These are phyloP conservation scores for Limonius californicus DNA, from an alignment of 1,140 invertebrate genomes.

Conservation along the genomic window DNA sequence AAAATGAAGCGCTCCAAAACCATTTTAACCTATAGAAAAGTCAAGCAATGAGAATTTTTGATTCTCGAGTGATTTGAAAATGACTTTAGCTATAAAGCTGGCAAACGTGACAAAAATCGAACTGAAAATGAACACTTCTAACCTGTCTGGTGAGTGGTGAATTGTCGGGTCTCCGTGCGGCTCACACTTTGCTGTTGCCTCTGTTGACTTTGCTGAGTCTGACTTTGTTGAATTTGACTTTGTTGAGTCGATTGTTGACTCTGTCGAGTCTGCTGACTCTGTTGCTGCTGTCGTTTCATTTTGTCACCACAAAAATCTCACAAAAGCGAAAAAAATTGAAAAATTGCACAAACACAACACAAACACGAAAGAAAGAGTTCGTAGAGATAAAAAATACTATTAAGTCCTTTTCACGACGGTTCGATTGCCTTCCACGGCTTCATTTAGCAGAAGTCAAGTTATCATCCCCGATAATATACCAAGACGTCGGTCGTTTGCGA, in stretches of 20 bases:
- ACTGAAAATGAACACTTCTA: constrained; percentile 43
- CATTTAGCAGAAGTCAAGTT: constrained; percentile 74
- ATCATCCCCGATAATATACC: constrained; percentile 74
- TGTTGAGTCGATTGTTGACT: constrained; percentile 50
- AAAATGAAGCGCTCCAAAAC: no score
- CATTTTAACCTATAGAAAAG: no score
- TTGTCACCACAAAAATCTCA: constrained; percentile 39
- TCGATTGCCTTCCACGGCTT: constrained; percentile 57
- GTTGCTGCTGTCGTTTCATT: constrained; percentile 48
- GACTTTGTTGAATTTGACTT: constrained; percentile 52
- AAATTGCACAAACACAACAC: constrained; percentile 35
- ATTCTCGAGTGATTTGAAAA: no score
- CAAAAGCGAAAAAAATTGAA: constrained; percentile 33
- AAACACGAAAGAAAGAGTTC: constrained; percentile 29
- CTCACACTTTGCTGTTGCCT: constrained; percentile 63
- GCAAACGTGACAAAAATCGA: not conserved
- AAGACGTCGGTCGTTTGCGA: constrained; percentile 86
- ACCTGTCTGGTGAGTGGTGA: constrained; percentile 77
- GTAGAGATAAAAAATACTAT: constrained; percentile 14
- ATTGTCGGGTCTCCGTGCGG: constrained; percentile 69
- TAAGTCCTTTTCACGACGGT: constrained; percentile 10
- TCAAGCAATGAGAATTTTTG: no score
- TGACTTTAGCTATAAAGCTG: not conserved
- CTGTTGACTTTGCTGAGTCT: constrained; percentile 43
- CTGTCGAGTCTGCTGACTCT: constrained; percentile 47